Base-by-base conservation (phyloP, 1,140 invertebrate species). In the Drosophila serrata region DNA sequence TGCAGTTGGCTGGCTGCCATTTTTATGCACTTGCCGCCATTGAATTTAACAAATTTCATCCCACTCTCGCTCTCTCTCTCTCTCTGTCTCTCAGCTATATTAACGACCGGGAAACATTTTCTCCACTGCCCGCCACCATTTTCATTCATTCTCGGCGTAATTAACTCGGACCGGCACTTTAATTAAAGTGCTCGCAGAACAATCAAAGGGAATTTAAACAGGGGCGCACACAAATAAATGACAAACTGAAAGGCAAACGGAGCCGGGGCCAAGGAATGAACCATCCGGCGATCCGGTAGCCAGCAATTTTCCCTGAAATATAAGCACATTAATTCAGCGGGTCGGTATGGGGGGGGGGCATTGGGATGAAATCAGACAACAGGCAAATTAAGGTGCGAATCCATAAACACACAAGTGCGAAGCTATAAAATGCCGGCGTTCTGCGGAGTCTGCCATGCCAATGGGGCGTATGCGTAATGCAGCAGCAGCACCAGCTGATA, bases 401-500 rank as follows among this genome's bases (percentile, higher is more conserved):
- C 86, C 81, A 90, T 90, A 90, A 90, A 90, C 85, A 90, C 85
- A 90, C 85, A 90, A 90, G 86, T 90, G 85, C 64, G 81, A 90
- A 85, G 85, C 81, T 73, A 90, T 90, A 85, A 90, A 90, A 90
- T 75, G 85, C 62, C 62, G 48, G 60, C 76, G 45, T 45, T 59
- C 57, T 22, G 39, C 33, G 51, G 62, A 75, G 79, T 72, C 49
- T 74, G 57, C 31, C 40, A n/a, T 58, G 58, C 69, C 82, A 82
- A 82, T 76, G 79, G 62, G 76, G 79, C 79, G 84, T 87, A 87
- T 80, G 72, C 75, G 81, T 87, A 90, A 90, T 86, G 81, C 81
- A 81, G 68, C 69, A 81, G 81, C 81, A 81, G 68, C 69, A 81
- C 17, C 45, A 84, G 59, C 64, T 68, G 65, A 69, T 69, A 69